phyloP scores from a whole-genome alignment of 1,140 invertebrate genomes.

The Teleogryllus occipitalis region DNA sequence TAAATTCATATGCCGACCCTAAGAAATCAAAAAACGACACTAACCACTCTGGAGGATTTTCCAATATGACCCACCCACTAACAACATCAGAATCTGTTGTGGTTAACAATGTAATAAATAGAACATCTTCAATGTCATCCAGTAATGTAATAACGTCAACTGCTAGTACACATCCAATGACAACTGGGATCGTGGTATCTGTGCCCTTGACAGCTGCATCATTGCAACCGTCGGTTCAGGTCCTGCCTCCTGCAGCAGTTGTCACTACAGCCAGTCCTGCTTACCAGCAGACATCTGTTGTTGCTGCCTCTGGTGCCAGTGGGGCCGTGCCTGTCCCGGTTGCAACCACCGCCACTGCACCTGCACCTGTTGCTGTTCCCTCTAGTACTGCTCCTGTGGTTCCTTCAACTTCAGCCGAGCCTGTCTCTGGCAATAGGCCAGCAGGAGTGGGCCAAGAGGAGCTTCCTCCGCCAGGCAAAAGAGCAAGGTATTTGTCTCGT shows the following conservation, averaged over 20 bases:
- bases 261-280: constrained; percentile 14
- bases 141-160: constrained; percentile 16
- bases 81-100: constrained; percentile 11
- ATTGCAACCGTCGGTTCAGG: constrained; percentile 12
- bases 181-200: constrained; percentile 17
- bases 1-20: background rate
- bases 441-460: background rate
- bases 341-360: background rate
- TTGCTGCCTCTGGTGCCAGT: background rate
- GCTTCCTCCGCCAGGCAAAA: constrained; percentile 19
- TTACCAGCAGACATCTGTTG: constrained; percentile 17
- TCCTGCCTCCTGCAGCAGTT: constrained; percentile 8
- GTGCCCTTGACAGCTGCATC: constrained; percentile 21
- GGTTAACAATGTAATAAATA: constrained; percentile 13
- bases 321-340: background rate
- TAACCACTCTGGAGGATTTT: background rate
- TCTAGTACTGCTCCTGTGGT: background rate
- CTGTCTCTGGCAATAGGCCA: no score
- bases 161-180: background rate
- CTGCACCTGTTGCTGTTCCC: background rate
- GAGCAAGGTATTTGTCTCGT: constrained; percentile 20
- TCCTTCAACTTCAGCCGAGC: no score
- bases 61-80: background rate
- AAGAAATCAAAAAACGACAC: background rate
- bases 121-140: constrained; percentile 6